Evolutionary conservation across 35 echinoderm and acorn worm genomes (phyloP).

Genomic region (Patiria miniata): DNA sequence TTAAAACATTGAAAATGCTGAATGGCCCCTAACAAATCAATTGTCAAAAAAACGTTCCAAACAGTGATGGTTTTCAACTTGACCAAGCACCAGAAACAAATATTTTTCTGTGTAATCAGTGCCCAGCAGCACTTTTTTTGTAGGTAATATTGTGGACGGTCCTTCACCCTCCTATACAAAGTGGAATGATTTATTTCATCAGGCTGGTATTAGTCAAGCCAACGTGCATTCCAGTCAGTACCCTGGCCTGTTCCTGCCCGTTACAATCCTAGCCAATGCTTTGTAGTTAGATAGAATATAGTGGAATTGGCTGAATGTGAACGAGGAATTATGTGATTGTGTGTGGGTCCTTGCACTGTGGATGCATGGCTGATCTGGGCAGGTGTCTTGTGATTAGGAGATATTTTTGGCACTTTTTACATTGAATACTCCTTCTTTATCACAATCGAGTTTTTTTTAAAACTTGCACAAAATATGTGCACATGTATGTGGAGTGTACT

Average conservation of each 20-base stretch:
- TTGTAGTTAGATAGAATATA: neutral
- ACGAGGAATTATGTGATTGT: neutral
- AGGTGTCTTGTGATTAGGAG: neutral
- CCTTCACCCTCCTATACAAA: constrained; percentile 20
- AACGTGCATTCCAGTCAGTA: neutral
- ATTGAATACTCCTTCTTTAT: too few species aligned
- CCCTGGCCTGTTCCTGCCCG: neutral
- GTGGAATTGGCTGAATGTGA: neutral
- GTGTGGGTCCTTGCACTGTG: neutral
- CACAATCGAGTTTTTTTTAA: too few species aligned
- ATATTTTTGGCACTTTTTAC: too few species aligned
- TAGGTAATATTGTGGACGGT: constrained; percentile 6
- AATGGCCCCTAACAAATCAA: too few species aligned
- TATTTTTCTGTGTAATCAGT: neutral
- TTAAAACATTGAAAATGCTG: too few species aligned
- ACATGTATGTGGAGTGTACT: too few species aligned
- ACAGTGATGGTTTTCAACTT: too few species aligned
- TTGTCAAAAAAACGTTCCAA: too few species aligned
- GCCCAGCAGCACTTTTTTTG: neutral
- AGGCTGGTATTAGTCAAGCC: constrained; percentile 17
- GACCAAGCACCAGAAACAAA: neutral
- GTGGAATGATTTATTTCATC: constrained; percentile 22
- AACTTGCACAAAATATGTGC: too few species aligned
- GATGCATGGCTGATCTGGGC: neutral
- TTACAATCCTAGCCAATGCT: neutral